Evolutionary conservation across 2,113 vertebrate genomes (phyloP).

Genomic region (Hystrix cristata): DNA sequence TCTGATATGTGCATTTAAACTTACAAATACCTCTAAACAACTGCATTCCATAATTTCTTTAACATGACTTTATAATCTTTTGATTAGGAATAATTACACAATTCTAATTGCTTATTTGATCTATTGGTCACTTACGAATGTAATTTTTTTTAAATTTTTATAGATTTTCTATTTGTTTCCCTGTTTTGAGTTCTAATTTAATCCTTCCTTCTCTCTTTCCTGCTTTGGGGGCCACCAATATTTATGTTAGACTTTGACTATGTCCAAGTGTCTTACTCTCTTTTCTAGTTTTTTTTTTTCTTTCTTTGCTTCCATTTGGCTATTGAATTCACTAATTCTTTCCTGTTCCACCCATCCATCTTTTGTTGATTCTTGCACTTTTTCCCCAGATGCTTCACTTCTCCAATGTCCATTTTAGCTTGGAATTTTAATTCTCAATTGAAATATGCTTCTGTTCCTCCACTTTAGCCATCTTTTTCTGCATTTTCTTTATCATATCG

Average conservation of each 20-base stretch:
- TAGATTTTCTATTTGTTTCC: not conserved
- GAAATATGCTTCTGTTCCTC: not conserved
- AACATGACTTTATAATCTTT: not conserved
- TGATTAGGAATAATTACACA: not conserved
- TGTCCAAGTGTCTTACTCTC: not conserved
- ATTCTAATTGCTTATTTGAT: slow-evolving; percentile 6
- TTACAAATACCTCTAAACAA: not conserved
- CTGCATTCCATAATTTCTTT: not conserved
- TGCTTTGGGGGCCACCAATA: not conserved
- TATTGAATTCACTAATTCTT: not conserved
- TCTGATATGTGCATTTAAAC: not conserved
- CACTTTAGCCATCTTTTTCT: not conserved
- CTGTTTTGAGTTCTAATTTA: not conserved
- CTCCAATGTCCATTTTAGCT: not conserved
- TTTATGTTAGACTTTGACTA: not conserved
- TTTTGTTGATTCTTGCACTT: not conserved
- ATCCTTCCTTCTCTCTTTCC: not conserved
- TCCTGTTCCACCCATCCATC: not conserved
- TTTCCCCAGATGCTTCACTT: not conserved
- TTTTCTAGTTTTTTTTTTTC: not conserved
- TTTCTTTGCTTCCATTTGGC: not conserved
- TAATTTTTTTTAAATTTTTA: not conserved
- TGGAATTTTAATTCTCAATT: not conserved
- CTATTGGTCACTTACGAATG: not conserved
- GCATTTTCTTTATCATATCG: not conserved